Evolutionary conservation across 2,797 vertebrate genomes (phyloP).

Genomic region (Chelon auratus): DNA sequence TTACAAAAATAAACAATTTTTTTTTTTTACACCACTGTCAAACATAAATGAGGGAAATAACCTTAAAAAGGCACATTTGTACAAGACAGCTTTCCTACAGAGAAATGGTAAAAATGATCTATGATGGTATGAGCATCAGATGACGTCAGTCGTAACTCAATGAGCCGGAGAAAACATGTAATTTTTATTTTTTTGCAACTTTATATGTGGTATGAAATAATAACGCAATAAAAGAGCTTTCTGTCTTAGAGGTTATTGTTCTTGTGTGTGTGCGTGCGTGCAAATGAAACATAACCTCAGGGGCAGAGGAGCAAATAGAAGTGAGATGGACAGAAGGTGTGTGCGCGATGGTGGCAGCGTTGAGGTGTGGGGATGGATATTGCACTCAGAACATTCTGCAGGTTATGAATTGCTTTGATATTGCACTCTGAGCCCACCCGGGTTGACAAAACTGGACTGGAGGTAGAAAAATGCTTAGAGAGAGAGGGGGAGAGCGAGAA

Average conservation of each 20-base stretch:
- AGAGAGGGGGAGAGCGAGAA: constrained; percentile 6
- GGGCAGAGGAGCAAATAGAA: constrained; percentile 26
- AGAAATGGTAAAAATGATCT: background rate
- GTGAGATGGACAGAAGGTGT: constrained; percentile 21
- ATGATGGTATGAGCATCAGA: background rate
- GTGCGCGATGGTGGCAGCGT: constrained; percentile 15
- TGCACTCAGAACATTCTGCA: constrained; percentile 55
- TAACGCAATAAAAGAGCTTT: constrained; percentile 29
- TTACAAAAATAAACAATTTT: too few species aligned
- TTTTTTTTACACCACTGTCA: too few species aligned
- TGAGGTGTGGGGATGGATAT: constrained; percentile 57
- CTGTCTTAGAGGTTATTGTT: constrained; percentile 28
- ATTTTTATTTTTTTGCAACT: background rate
- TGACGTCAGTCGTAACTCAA: background rate
- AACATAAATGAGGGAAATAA: too few species aligned
- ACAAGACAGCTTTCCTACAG: background rate
- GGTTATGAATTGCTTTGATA: constrained; percentile 75
- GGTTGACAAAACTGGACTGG: constrained; percentile 32
- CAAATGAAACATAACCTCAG: constrained; percentile 31
- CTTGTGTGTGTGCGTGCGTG: background rate
- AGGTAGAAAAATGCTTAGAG: constrained; percentile 37
- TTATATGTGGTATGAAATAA: constrained; percentile 18
- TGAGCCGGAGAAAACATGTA: background rate
- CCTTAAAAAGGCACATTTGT: background rate
- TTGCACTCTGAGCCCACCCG: constrained; percentile 52